A percentile compares a stretch with the other conserved stretches of the same genome.
Conservation (phyloP, 2,113 vertebrate species). For the Vimba vimba region DNA sequence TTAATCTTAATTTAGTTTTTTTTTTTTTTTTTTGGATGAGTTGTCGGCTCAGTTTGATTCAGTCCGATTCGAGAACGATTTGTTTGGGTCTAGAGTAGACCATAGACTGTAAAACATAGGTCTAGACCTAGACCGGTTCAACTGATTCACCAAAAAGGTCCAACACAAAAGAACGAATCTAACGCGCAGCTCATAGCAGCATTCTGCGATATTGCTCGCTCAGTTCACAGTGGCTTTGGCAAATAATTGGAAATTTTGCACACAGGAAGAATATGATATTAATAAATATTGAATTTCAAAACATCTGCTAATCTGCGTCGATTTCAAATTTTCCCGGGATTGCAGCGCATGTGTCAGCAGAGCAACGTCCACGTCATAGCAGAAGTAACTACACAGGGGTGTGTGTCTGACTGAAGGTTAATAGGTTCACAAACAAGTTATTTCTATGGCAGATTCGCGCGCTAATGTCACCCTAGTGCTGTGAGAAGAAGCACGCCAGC, state of each 20-base stretch:
- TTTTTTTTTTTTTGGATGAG: background rate
- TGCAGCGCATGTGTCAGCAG: slow-evolving; percentile 14
- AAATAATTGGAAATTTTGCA: background rate
- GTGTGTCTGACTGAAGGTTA: background rate
- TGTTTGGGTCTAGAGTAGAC: background rate
- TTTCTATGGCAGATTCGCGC: background rate
- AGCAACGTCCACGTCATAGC: slow-evolving; percentile 16
- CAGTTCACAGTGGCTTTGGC: background rate
- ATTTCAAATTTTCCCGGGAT: slow-evolving; percentile 2
- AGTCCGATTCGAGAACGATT: background rate
- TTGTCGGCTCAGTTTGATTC: background rate
- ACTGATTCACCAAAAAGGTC: background rate
- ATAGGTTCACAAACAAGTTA: background rate
- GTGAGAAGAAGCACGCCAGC: background rate
- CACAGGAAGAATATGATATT: background rate
- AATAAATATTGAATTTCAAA: background rate
- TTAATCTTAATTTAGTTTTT: background rate
- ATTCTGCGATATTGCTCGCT: background rate
- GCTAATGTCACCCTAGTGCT: background rate
- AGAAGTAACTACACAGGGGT: background rate
- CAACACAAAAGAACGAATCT: background rate
- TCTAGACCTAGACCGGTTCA: background rate
- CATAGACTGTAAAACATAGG: too few relatives aligned
- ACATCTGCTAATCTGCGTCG: background rate
- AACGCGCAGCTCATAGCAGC: background rate